These are phyloP conservation scores for Platichthys flesus DNA, from an alignment of 2,113 vertebrate genomes.

Conservation along the genomic window DNA sequence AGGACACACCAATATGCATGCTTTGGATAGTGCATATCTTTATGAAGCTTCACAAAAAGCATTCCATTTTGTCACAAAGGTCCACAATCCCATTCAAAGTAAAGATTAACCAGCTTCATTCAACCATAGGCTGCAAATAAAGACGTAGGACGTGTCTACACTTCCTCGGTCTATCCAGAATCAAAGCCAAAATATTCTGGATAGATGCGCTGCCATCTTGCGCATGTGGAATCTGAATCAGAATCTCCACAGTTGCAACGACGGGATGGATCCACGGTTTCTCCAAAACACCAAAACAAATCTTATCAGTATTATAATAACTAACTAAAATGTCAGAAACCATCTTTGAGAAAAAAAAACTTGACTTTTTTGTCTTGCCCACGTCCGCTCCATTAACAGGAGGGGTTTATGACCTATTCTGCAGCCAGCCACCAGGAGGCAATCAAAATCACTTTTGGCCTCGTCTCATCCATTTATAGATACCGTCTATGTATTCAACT, in stretches of 20 bases:
- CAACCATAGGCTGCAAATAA: background rate
- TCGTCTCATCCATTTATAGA: background rate
- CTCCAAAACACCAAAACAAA: no score
- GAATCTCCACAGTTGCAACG: no score
- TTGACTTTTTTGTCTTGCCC: no score
- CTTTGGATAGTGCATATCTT: conserved; percentile 71
- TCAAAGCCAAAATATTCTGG: no score
- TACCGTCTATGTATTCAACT: conserved; percentile 1
- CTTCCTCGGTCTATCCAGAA: no score
- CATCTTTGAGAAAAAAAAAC: no score
- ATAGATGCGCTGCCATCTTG: no score
- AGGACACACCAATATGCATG: conserved; percentile 61
- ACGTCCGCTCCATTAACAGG: no score
- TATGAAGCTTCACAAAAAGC: conserved; percentile 49
- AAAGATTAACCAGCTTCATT: conserved; percentile 33
- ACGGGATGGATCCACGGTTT: no score
- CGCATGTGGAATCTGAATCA: no score
- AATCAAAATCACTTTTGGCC: background rate
- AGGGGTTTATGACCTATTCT: background rate
- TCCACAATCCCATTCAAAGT: conserved; percentile 33
- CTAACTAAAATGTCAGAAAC: no score
- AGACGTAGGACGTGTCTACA: background rate
- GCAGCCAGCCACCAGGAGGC: background rate
- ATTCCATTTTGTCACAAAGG: conserved; percentile 39
- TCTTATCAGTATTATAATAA: background rate